These are phyloP conservation scores for Tipula vernalis DNA, from an alignment of 2,888 invertebrate genomes.

Conservation along the genomic window DNA sequence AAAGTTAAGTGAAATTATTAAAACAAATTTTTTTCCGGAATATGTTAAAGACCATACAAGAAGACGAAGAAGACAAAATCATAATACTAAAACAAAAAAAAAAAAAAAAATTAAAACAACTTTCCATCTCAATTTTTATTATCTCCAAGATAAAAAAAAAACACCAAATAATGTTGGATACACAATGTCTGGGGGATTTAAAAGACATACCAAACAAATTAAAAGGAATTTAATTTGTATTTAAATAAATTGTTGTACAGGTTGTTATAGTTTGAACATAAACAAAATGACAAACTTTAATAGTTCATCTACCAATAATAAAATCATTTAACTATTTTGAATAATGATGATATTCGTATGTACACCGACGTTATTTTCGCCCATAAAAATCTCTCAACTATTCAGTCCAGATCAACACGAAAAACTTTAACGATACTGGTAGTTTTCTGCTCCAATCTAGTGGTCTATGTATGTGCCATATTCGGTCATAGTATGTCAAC, in stretches of 20 bases:
- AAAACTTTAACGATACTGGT: too few relatives aligned
- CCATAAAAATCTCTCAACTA: too few relatives aligned
- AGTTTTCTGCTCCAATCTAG: too few relatives aligned
- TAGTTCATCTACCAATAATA: too few relatives aligned
- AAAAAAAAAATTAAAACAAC: neutral
- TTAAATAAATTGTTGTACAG: neutral
- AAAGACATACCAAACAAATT: neutral
- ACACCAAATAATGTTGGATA: neutral
- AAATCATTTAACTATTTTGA: too few relatives aligned
- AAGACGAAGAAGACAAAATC: neutral
- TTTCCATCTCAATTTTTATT: constrained; percentile 6
- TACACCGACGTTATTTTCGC: too few relatives aligned
- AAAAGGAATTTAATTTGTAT: neutral
- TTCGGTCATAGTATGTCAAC: too few relatives aligned
- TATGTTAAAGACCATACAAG: neutral
- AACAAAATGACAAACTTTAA: too few relatives aligned
- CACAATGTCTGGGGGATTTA: neutral
- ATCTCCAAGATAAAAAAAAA: neutral
- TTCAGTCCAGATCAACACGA: too few relatives aligned
- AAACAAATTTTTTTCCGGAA: neutral
- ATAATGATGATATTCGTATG: too few relatives aligned
- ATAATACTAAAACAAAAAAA: neutral
- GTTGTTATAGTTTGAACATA: neutral
- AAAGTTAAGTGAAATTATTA: neutral
- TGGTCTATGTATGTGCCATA: too few relatives aligned